Conservation (phyloP, 2,113 vertebrate genomes). For the Petroica traversi region DNA sequence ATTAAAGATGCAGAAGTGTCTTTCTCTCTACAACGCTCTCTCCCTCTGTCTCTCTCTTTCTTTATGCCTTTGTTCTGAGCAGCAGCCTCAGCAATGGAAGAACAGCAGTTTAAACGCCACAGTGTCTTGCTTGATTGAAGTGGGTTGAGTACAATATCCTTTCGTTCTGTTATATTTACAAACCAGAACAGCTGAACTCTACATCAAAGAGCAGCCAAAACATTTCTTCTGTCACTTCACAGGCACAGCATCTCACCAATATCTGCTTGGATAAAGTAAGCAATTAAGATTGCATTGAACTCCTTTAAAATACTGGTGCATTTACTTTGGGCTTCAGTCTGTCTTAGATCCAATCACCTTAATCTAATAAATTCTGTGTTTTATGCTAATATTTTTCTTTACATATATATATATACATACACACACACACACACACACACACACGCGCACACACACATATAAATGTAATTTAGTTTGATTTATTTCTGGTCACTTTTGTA, state of each 20-base stretch:
- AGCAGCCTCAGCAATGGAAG: constrained; percentile 22
- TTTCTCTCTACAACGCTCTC: background rate
- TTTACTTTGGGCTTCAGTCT: background rate
- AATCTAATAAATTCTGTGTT: background rate
- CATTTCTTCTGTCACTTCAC: constrained; percentile 73
- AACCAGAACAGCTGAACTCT: constrained; percentile 63
- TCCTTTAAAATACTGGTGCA: background rate
- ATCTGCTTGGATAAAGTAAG: constrained; percentile 33
- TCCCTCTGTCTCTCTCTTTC: background rate
- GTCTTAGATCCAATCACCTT: constrained; percentile 18
- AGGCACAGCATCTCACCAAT: constrained; percentile 67
- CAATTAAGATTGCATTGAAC: constrained; percentile 29
- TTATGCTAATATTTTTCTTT: background rate
- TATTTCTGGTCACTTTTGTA: constrained; percentile 47
- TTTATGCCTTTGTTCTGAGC: constrained; percentile 49
- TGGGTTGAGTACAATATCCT: constrained; percentile 58
- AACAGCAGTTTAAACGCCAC: constrained; percentile 33
- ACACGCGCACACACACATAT: background rate
- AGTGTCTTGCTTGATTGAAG: constrained; percentile 64
- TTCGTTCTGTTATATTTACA: constrained; percentile 68
- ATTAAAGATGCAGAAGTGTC: constrained; percentile 27
- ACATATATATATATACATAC: no score
- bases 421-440: background rate
- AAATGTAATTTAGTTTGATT: constrained; percentile 29
- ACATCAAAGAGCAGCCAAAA: constrained; percentile 66